Evolutionary conservation across 1,140 invertebrate species (phyloP), one percentile per base, ranked within the genome.

Genomic region (Bradysia coprophila): DNA sequence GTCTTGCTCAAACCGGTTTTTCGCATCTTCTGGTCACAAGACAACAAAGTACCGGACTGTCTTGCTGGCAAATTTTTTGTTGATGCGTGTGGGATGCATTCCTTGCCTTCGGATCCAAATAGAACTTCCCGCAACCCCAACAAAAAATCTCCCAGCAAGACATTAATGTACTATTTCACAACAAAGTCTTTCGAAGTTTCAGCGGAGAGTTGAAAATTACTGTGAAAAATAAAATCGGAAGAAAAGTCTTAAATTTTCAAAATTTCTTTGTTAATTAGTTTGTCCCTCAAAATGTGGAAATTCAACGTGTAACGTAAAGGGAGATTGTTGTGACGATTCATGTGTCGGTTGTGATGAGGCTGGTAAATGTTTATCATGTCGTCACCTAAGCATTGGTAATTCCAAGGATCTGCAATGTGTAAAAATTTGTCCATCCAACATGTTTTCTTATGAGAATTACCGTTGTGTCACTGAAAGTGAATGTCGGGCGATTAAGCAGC

Each of bases 341-440:
- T 96, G 92, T 57, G 53, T 94, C 3, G 89, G 90, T 19, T 96
- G 92, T 60, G 54, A 65, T 6, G 55, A 62, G 11, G 52, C 64
- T 0, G 50, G 56, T n/a, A 64, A 79, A 36, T 97, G 92, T 57
- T 66, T 67, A 28, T 78, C 76, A 6, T 95, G 91, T 58, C 69
- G 67, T 42, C 66, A 85, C 51, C 72, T 71, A 45, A 57, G 75
- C 38, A 54, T 67, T 39, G 55, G 56, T 11, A 62, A 72, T 43
- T 55, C 65, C n/a, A 56, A 72, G 1, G 67, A 72, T 40, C 64
- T 68, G 13, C 71, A 62, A 28, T 94, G 90, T 55, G 61, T 76
- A 2, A 52, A 69, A 1, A 51, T 64, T 4, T 96, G 92, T 57
- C 80, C 84, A 2, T 43, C 51, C 0, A 62, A 65, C 32, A 83